Percentiles rank a stretch among this genome's conserved stretches.
These are phyloP conservation scores for Drosophila nr. perissopoda DNA, from an alignment of 2,888 invertebrate genomes.

Conservation along the genomic window DNA sequence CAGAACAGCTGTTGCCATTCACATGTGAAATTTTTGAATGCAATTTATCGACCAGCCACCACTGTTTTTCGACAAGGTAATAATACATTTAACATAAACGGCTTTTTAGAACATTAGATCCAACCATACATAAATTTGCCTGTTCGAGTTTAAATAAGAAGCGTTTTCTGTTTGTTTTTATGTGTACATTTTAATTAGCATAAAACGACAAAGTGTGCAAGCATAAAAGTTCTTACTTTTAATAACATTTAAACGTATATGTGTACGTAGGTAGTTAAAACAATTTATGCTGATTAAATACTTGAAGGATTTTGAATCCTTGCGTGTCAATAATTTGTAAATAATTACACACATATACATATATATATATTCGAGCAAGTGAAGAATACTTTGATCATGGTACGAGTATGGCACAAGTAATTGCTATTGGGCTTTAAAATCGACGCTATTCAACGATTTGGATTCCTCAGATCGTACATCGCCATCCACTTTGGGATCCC, in stretches of 20 bases:
- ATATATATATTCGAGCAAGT: constrained; percentile 26
- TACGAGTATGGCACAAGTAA: constrained; percentile 34
- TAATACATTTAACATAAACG: not conserved
- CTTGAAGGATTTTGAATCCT: constrained; percentile 53
- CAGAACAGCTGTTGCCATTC: not conserved
- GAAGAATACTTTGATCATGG: constrained; percentile 39
- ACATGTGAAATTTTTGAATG: not conserved
- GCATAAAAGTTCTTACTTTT: constrained; percentile 8
- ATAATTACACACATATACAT: constrained; percentile 19
- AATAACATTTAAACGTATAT: constrained; percentile 6
- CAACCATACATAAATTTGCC: not conserved
- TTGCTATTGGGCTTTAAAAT: not conserved
- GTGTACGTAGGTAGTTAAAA: constrained; percentile 10
- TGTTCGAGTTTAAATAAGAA: not conserved
- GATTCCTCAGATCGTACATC: constrained; percentile 43
- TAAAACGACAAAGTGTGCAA: constrained; percentile 21
- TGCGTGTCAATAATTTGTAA: constrained; percentile 30
- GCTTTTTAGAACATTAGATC: not conserved
- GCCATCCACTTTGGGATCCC: constrained; percentile 13
- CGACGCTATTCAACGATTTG: constrained; percentile 10
- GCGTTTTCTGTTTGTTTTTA: not conserved
- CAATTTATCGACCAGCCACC: constrained; percentile 33
- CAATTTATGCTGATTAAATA: constrained; percentile 33
- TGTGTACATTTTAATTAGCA: constrained; percentile 21
- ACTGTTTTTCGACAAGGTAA: not conserved